These are phyloP conservation scores for Myodes glareolus DNA, from an alignment of 2,113 vertebrate genomes.

Conservation along the genomic window DNA sequence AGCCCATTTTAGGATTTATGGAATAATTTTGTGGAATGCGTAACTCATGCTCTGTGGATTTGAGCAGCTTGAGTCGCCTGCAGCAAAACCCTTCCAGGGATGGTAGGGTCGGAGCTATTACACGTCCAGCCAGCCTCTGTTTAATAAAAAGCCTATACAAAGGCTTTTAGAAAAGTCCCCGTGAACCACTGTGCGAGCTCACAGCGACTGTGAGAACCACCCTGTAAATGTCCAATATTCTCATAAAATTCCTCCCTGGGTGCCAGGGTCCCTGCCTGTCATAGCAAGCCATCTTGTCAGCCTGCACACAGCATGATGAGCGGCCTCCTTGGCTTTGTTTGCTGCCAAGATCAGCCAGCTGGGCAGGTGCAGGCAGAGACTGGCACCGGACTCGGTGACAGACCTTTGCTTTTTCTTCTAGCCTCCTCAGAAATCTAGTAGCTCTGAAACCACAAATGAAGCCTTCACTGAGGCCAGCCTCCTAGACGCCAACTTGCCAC, in stretches of 20 bases:
- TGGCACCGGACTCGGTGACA: accelerated
- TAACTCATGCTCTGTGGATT: constrained; percentile 41
- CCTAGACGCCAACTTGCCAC: accelerated
- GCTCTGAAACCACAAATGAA: not conserved
- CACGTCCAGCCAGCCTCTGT: not conserved
- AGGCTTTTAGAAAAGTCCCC: not conserved
- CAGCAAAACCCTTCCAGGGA: not conserved
- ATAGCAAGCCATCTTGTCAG: not conserved
- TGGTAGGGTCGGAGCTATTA: not conserved
- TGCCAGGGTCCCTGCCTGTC: not conserved
- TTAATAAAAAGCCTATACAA: not conserved
- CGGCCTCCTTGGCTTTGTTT: not conserved
- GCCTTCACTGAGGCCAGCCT: accelerated
- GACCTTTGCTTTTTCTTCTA: not conserved
- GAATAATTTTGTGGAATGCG: constrained; percentile 74
- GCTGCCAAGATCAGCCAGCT: not conserved
- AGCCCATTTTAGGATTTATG: constrained; percentile 67
- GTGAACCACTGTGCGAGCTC: not conserved
- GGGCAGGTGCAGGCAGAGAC: not conserved
- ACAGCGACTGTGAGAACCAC: not conserved
- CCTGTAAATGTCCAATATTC: not conserved
- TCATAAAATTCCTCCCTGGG: not conserved
- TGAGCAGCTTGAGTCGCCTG: not conserved
- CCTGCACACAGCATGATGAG: accelerated
- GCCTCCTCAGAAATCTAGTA: not conserved